Base-by-base conservation (phyloP, 92 coral and sea anemone species). In the Epizoanthus scotinus region DNA sequence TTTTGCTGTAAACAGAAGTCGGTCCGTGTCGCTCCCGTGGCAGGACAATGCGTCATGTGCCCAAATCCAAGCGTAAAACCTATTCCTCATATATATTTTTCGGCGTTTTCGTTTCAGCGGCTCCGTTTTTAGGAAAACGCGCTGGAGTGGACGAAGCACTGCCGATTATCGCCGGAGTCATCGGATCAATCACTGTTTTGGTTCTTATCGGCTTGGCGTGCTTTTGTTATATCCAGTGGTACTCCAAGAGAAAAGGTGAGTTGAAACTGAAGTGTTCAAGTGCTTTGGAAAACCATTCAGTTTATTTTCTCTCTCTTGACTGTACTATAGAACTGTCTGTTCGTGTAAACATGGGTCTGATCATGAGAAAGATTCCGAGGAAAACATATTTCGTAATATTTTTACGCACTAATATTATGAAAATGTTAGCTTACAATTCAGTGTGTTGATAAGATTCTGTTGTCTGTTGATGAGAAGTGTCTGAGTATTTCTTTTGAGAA, bases 111-210 rank as follows among this genome's bases (percentile, higher is more conserved):
- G 77, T 79, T 47, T 53, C 71, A 93, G 97, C 79, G 47, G 63
- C 94, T 34, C 97, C 97, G 1, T 69, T 87, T 64, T 71, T 90
- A 8, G 81, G 74, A 6, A 67, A 84, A 64, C 84, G 71, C 42
- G 84, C 87, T 2, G 56, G 70, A 12, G 66, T 62, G 36, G 71
- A 70, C 53, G 89, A 84, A 75, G 57, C 86, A 14, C 22, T 87
- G 66, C 94, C 94, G 17, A 93, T 93, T 21, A 65, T 93, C 8
- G 97, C 92, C 24, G 97, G 94, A 9, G 94, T 93, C 25, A 84
- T 93, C 22, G 97, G 94, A 31, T 84, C 92, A 47, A 55, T 93
- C 20, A 88, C 77, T 15, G 82, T 79, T 25, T 40, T 93, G 31
- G 83, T 92, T 70, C 26, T 93, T 17, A 59, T 93, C 52, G 91